Conservation (phyloP, 2,888 invertebrate genomes). For the Baccha elongata region DNA sequence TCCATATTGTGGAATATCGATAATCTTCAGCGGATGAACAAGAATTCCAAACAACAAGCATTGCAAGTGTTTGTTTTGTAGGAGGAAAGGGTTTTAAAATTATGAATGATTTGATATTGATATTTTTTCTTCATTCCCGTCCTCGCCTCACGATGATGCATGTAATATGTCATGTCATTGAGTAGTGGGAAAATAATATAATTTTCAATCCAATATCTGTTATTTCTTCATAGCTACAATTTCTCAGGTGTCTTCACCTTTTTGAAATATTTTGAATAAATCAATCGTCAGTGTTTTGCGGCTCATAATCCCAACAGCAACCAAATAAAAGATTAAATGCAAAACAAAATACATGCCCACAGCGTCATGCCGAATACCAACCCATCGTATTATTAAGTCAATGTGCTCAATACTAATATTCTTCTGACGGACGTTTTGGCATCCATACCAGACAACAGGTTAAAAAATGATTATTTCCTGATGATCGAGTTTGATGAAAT, state of each 20-base stretch:
- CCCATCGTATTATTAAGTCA: constrained; percentile 24
- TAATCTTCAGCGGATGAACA: constrained; percentile 5
- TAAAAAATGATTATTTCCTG: too few relatives aligned
- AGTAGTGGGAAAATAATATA: constrained; percentile 78
- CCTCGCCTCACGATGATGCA: constrained; percentile 29
- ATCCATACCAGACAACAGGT: too few relatives aligned
- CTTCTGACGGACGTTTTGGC: constrained; percentile 29
- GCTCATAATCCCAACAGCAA: too few relatives aligned
- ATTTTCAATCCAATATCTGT: constrained; percentile 81
- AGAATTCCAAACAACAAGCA: constrained; percentile 59
- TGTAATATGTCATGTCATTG: constrained; percentile 52
- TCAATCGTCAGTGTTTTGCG: too few relatives aligned
- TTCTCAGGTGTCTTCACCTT: constrained; percentile 55
- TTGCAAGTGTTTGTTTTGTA: constrained; percentile 60
- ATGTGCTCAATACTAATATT: neutral
- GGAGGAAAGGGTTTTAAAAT: constrained; percentile 41
- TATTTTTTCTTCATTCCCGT: constrained; percentile 44
- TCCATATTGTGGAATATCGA: neutral
- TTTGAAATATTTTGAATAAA: constrained; percentile 37
- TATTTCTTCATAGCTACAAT: constrained; percentile 74
- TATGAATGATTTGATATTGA: constrained; percentile 70
- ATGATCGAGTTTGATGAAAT: too few relatives aligned
- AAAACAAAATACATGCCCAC: constrained; percentile 58
- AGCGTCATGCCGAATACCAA: constrained; percentile 30
- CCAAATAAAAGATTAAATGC: constrained; percentile 9